Evolutionary conservation across 1,140 invertebrate species (phyloP).

Genomic region (Micrasema minimum): DNA sequence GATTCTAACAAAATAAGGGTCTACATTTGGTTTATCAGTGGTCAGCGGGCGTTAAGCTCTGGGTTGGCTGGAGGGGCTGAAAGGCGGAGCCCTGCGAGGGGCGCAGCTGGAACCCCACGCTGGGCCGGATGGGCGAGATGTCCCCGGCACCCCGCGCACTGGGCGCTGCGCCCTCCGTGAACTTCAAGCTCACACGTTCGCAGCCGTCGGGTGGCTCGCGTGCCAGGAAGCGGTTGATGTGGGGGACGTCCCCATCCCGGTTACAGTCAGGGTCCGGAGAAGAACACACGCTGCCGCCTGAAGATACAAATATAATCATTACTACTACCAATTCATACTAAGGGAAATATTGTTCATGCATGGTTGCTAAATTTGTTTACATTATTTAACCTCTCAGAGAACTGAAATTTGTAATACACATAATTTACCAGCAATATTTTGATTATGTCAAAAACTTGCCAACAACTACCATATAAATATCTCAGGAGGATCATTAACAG

Average conservation of each 20-base stretch:
- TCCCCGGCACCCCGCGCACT: slow-evolving; percentile 39
- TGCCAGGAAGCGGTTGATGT: slow-evolving; percentile 85
- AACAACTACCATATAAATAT: too few relatives aligned
- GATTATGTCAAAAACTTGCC: too few relatives aligned
- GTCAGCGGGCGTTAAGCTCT: slow-evolving; percentile 38
- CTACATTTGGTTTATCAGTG: slow-evolving; percentile 50
- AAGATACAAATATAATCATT: too few relatives aligned
- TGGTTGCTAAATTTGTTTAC: too few relatives aligned
- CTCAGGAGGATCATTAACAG: too few relatives aligned
- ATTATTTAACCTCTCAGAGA: too few relatives aligned
- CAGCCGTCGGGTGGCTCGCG: slow-evolving; percentile 89
- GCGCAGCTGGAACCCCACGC: slow-evolving; percentile 79
- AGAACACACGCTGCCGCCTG: slow-evolving; percentile 66
- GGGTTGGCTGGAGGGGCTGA: slow-evolving; percentile 76
- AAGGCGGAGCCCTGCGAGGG: slow-evolving; percentile 86
- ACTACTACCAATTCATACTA: too few relatives aligned
- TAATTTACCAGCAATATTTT: too few relatives aligned
- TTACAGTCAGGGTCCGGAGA: slow-evolving; percentile 65
- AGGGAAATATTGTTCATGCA: too few relatives aligned
- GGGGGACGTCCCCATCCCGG: slow-evolving; percentile 77
- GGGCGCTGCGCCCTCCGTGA: slow-evolving; percentile 66
- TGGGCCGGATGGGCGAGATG: slow-evolving; percentile 60
- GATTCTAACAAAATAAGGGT: slow-evolving; percentile 45
- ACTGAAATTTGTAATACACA: too few relatives aligned
- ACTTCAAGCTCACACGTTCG: slow-evolving; percentile 81